phyloP scores from a whole-genome alignment of 1,140 invertebrate genomes.

The Oedothorax gibbosus region DNA sequence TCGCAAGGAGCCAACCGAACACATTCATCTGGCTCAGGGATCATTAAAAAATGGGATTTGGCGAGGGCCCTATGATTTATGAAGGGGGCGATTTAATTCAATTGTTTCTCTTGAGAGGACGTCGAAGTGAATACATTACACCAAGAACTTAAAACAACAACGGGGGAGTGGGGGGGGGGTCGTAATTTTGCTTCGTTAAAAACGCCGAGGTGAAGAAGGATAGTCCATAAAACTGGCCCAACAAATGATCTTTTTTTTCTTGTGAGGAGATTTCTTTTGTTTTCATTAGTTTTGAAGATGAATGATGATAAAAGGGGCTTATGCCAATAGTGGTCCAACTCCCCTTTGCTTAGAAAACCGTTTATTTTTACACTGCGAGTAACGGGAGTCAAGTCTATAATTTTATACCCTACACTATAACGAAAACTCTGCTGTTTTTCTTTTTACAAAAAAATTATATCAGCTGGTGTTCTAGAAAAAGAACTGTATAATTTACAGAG shows the following conservation, averaged over 20 bases:
- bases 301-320: not conserved
- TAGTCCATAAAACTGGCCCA: constrained; percentile 24
- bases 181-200: constrained; percentile 41
- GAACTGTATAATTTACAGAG: too few relatives aligned
- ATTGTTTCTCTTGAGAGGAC: constrained; percentile 42
- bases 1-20: not conserved
- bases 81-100: constrained; percentile 48
- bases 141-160: not conserved
- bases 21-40: constrained; percentile 43
- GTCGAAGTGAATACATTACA: constrained; percentile 49
- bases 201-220: constrained; percentile 41
- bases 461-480: too few relatives aligned
- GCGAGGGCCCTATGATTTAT: constrained; percentile 44
- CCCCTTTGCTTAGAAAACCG: too few relatives aligned
- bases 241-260: constrained; percentile 45
- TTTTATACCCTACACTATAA: too few relatives aligned
- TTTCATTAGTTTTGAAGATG: not conserved
- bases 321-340: too few relatives aligned
- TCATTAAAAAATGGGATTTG: constrained; percentile 43
- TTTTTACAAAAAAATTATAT: too few relatives aligned
- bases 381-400: too few relatives aligned
- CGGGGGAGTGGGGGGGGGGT: not conserved
- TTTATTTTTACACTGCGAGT: too few relatives aligned
- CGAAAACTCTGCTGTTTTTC: too few relatives aligned
- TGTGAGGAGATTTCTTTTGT: not conserved